Conservation (phyloP, 1,140 invertebrate genomes). For the Panagrolaimus sp. region DNA sequence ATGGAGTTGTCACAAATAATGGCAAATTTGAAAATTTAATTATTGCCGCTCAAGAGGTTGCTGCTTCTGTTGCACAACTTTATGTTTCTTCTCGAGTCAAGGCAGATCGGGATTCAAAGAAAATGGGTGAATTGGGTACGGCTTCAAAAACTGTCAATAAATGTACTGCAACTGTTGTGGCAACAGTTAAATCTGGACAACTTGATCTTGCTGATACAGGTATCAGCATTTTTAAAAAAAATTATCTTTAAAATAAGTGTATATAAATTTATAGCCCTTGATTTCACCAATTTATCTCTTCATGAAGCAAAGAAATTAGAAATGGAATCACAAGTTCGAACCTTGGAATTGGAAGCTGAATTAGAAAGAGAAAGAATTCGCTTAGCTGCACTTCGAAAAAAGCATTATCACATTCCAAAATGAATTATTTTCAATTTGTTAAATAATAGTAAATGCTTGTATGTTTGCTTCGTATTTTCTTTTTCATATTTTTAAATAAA, state of each 20-base stretch:
- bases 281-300: constrained; percentile 78
- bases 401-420: constrained; percentile 73
- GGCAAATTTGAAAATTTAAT: constrained; percentile 82
- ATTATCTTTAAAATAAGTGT: not conserved
- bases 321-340: constrained; percentile 76
- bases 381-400: constrained; percentile 76
- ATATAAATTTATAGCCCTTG: constrained; percentile 71
- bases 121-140: constrained; percentile 72
- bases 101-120: constrained; percentile 75
- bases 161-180: constrained; percentile 83
- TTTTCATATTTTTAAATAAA: too few relatives aligned
- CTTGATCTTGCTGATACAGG: constrained; percentile 78
- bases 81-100: constrained; percentile 89
- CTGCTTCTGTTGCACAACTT: constrained; percentile 89
- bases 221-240: constrained; percentile 59
- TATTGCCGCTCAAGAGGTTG: constrained; percentile 92
- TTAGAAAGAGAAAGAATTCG: constrained; percentile 78
- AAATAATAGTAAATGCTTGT: too few relatives aligned
- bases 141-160: constrained; percentile 81
- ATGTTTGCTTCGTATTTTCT: too few relatives aligned
- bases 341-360: constrained; percentile 83
- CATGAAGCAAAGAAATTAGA: constrained; percentile 89
- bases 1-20: constrained; percentile 37
- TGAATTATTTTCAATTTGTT: too few relatives aligned
- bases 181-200: constrained; percentile 79